Percentiles rank a stretch among this genome's conserved stretches.
Conservation (phyloP, 2,113 vertebrate species). For the Salvelinus namaycush region DNA sequence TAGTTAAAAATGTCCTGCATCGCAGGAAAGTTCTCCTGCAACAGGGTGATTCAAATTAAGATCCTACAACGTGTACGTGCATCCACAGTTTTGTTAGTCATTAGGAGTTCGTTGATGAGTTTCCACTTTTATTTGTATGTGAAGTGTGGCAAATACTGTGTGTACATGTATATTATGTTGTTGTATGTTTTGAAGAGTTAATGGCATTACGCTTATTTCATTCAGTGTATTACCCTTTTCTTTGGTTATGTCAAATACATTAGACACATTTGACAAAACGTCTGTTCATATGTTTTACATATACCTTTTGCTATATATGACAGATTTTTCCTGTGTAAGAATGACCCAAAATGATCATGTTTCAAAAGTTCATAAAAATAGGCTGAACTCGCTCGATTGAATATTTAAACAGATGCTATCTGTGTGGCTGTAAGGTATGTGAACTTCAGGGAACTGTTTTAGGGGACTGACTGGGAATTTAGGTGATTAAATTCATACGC, state of each 20-base stretch:
- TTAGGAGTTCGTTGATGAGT: too few species aligned
- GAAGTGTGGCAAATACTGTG: too few species aligned
- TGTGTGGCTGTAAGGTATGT: conserved; percentile 13
- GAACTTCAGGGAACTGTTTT: neutral
- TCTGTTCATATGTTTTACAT: neutral
- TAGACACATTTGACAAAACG: neutral
- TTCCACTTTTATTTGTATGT: too few species aligned
- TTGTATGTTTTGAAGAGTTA: too few species aligned
- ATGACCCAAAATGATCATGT: neutral
- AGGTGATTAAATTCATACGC: neutral
- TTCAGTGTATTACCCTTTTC: neutral
- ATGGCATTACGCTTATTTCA: too few species aligned
- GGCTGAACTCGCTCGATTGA: conserved; percentile 1
- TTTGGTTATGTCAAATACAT: neutral
- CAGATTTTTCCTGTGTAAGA: neutral
- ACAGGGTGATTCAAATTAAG: too few species aligned
- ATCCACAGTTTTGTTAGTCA: too few species aligned
- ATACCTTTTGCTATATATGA: neutral
- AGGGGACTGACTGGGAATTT: neutral
- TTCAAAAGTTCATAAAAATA: conserved; percentile 35
- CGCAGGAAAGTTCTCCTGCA: too few species aligned
- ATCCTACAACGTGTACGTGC: too few species aligned
- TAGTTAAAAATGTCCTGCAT: too few species aligned
- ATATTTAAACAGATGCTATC: conserved; percentile 37
- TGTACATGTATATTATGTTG: too few species aligned